Evolutionary conservation across 1,140 invertebrate genomes (phyloP).

Genomic region (Ostrea edulis): DNA sequence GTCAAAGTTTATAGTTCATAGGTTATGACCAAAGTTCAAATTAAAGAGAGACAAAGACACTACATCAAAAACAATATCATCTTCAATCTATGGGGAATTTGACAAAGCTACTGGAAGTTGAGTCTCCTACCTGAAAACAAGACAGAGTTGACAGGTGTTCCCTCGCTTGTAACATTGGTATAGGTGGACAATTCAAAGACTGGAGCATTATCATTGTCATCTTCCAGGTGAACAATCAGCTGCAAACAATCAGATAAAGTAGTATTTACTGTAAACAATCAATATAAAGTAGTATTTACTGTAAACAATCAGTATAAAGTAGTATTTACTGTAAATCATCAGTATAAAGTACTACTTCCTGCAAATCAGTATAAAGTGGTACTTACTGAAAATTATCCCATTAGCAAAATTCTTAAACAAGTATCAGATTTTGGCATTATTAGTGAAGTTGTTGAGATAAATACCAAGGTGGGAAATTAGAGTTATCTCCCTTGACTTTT

Average conservation of each 20-base stretch:
- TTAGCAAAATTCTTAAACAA: not conserved
- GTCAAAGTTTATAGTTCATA: too few relatives aligned
- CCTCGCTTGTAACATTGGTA: constrained; percentile 57
- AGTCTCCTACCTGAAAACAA: constrained; percentile 50
- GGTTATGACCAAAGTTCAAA: too few relatives aligned
- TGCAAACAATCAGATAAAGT: constrained; percentile 41
- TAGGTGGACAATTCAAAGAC: constrained; percentile 65
- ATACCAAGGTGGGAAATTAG: too few relatives aligned
- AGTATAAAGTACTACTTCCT: not conserved
- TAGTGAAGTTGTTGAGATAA: too few relatives aligned
- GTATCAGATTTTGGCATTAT: too few relatives aligned
- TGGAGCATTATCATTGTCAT: constrained; percentile 71
- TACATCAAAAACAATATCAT: too few relatives aligned
- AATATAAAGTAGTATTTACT: not conserved
- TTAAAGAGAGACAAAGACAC: too few relatives aligned
- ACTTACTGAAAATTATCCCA: too few relatives aligned
- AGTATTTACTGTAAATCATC: not conserved
- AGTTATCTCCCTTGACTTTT: too few relatives aligned
- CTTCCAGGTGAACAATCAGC: constrained; percentile 67
- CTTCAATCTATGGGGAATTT: too few relatives aligned
- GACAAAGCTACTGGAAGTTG: too few relatives aligned
- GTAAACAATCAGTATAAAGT: not conserved
- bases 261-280: not conserved
- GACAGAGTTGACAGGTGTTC: constrained; percentile 51
- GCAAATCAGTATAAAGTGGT: too few relatives aligned